These are phyloP conservation scores for Sicus ferrugineus DNA, from an alignment of 2,888 invertebrate species.

Conservation along the genomic window DNA sequence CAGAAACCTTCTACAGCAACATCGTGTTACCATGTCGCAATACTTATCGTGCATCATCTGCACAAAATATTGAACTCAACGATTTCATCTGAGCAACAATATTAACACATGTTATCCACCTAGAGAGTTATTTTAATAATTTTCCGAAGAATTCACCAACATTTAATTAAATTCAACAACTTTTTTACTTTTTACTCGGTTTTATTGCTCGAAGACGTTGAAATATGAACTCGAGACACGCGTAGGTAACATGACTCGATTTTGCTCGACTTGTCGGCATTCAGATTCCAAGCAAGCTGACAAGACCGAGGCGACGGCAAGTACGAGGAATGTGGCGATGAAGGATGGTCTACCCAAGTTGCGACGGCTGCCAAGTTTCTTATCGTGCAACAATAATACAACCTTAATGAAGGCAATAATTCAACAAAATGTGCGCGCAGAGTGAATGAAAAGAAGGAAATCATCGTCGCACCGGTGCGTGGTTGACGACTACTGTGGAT, in stretches of 20 bases:
- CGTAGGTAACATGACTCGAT: slow-evolving; percentile 14
- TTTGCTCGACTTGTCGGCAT: not conserved
- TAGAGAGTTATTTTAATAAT: slow-evolving; percentile 21
- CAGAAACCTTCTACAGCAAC: too few species aligned
- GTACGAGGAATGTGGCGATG: not conserved
- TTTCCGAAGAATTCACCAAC: slow-evolving; percentile 17
- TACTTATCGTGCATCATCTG: too few species aligned
- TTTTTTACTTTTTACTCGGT: not conserved
- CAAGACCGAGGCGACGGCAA: not conserved
- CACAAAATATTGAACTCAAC: too few species aligned
- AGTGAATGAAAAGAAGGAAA: not conserved
- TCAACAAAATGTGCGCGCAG: slow-evolving; percentile 25
- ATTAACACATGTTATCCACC: not conserved
- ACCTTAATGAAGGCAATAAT: slow-evolving; percentile 42
- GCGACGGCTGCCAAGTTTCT: slow-evolving; percentile 7
- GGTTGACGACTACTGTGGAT: not conserved
- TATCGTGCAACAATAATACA: slow-evolving; percentile 33
- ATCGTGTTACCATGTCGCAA: too few species aligned
- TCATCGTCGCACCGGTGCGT: slow-evolving; percentile 2
- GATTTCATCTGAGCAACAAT: not conserved
- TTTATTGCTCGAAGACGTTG: slow-evolving; percentile 12
- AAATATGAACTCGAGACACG: slow-evolving; percentile 28
- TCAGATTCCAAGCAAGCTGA: slow-evolving; percentile 20
- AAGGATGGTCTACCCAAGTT: not conserved
- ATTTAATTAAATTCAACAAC: slow-evolving; percentile 25